Conservation (phyloP, 2,797 vertebrate genomes). For the Lutjanus argentimaculatus region DNA sequence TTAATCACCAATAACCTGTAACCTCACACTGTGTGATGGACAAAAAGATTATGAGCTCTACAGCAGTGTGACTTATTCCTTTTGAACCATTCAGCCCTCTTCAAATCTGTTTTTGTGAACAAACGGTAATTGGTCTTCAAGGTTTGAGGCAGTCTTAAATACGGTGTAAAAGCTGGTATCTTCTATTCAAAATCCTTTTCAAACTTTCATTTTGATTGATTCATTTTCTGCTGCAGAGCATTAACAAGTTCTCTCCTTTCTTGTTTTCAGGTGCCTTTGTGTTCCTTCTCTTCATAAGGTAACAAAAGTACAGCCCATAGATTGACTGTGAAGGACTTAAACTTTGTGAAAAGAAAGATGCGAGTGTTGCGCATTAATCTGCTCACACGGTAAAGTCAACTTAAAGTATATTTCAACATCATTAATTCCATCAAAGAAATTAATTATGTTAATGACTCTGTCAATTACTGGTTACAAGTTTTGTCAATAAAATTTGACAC, state of each 20-base stretch:
- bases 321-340: not conserved
- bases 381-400: not conserved
- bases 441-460: no score
- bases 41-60: conserved; percentile 45
- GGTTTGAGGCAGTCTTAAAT: not conserved
- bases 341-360: not conserved
- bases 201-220: not conserved
- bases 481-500: not conserved
- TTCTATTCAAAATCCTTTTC: not conserved
- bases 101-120: conserved; percentile 7
- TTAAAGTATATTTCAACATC: not conserved
- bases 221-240: not conserved
- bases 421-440: not conserved
- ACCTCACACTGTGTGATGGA: conserved; percentile 41
- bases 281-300: not conserved
- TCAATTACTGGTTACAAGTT: no score
- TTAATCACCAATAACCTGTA: conserved; percentile 59
- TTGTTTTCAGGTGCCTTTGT: not conserved
- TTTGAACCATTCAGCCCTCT: conserved; percentile 28
- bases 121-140: conserved; percentile 32
- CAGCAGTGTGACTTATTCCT: conserved; percentile 6
- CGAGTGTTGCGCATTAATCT: not conserved
- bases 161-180: not conserved
- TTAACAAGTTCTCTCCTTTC: not conserved
- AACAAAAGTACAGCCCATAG: not conserved